Evolutionary conservation across 2,113 vertebrate species (phyloP).

Genomic region (Neoarius graeffei): DNA sequence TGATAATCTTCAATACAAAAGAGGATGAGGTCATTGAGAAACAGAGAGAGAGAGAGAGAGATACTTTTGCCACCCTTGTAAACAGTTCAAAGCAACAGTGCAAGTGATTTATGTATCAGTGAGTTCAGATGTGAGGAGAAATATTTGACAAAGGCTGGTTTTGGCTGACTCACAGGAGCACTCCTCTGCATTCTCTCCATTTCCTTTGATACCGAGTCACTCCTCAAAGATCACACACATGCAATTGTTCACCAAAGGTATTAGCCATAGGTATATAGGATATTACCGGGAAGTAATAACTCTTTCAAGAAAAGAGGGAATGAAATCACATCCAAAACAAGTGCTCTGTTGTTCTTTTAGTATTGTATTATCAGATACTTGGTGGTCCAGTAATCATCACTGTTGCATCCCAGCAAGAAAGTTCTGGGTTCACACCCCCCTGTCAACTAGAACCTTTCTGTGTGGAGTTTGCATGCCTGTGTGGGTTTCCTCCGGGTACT

Average conservation of each 20-base stretch:
- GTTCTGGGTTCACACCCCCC: too few relatives aligned
- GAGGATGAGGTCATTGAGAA: conserved; percentile 31
- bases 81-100: conserved; percentile 52
- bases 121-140: conserved; percentile 41
- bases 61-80: conserved; percentile 37
- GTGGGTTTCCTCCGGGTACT: too few relatives aligned
- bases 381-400: too few relatives aligned
- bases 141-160: conserved; percentile 33
- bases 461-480: too few relatives aligned
- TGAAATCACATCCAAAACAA: background rate
- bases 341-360: conserved; percentile 3
- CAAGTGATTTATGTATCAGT: conserved; percentile 55
- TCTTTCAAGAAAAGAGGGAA: conserved; percentile 17
- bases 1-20: conserved; percentile 44
- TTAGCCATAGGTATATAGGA: conserved; percentile 19
- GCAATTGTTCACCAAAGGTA: conserved; percentile 30
- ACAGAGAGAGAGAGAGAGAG: conserved; percentile 26
- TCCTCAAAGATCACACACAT: conserved; percentile 51
- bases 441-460: too few relatives aligned
- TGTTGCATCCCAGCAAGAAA: too few relatives aligned
- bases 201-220: conserved; percentile 46
- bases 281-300: conserved; percentile 22
- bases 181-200: conserved; percentile 18
- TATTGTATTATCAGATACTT: background rate
- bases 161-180: conserved; percentile 32